Conservation (phyloP, 92 coral and sea anemone species). For the Pocillopora meandrina region DNA sequence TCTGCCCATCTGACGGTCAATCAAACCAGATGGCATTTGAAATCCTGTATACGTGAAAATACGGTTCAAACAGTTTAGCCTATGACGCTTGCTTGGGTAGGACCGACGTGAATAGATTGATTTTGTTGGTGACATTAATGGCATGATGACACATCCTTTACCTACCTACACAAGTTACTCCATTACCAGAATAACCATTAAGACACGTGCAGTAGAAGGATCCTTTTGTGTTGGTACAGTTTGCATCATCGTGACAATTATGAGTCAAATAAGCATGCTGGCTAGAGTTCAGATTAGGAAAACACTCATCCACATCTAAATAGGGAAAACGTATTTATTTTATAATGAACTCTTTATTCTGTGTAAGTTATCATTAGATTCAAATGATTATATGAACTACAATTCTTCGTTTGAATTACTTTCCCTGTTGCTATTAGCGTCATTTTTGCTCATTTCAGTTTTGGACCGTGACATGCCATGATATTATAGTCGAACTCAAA, state of each 20-base stretch:
- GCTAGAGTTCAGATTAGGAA: constrained; percentile 15
- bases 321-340: not conserved
- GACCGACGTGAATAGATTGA: not conserved
- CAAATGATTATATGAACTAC: no score
- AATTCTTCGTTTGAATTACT: no score
- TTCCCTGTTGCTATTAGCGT: no score
- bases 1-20: no score
- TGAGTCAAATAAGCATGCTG: constrained; percentile 30
- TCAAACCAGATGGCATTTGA: no score
- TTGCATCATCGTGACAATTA: constrained; percentile 71
- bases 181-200: constrained; percentile 76
- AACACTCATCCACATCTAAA: constrained; percentile 49
- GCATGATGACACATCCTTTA: not conserved
- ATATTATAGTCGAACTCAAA: no score
- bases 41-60: no score
- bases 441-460: no score
- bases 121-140: not conserved
- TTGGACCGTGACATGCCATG: no score
- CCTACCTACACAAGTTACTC: constrained; percentile 59
- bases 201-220: constrained; percentile 85
- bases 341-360: not conserved
- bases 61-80: no score
- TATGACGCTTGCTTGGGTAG: not conserved
- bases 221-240: constrained; percentile 90
- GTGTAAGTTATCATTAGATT: no score